Percentiles rank a stretch among this genome's conserved stretches.
These are phyloP conservation scores for Coturnix japonica DNA, from an alignment of 2,113 vertebrate genomes.

Conservation along the genomic window DNA sequence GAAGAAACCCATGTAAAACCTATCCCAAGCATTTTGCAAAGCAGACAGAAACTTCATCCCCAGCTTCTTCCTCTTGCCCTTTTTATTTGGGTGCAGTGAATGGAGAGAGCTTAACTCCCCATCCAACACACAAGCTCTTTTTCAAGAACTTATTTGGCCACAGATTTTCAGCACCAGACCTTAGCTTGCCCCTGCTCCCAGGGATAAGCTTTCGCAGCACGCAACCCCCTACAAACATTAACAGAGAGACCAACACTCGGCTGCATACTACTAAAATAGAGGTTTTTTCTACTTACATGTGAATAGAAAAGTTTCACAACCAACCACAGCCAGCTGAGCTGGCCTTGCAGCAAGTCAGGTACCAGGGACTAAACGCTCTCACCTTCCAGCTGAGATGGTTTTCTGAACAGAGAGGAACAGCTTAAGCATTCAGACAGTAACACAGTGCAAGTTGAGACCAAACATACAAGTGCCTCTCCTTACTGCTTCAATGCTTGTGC, in stretches of 20 bases:
- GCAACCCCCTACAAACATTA: background rate
- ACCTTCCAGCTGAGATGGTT: background rate
- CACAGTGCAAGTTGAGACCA: background rate
- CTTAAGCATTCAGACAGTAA: background rate
- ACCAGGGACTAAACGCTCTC: background rate
- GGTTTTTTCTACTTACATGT: background rate
- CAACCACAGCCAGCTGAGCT: background rate
- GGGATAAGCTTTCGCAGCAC: background rate
- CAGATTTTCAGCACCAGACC: background rate
- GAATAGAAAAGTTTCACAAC: background rate
- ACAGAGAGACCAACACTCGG: background rate
- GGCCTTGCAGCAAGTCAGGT: background rate
- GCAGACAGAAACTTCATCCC: background rate
- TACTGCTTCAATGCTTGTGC: background rate
- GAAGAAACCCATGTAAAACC: background rate
- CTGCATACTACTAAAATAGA: accelerated
- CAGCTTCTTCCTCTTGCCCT: background rate
- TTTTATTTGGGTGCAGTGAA: background rate
- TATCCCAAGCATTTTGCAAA: background rate
- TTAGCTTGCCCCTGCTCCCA: background rate
- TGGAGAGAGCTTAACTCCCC: background rate
- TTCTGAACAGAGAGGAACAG: background rate
- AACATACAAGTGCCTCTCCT: background rate
- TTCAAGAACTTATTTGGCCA: background rate
- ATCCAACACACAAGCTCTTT: background rate